Evolutionary conservation across 2,113 vertebrate species (phyloP).

Genomic region (Clarias batrachus): DNA sequence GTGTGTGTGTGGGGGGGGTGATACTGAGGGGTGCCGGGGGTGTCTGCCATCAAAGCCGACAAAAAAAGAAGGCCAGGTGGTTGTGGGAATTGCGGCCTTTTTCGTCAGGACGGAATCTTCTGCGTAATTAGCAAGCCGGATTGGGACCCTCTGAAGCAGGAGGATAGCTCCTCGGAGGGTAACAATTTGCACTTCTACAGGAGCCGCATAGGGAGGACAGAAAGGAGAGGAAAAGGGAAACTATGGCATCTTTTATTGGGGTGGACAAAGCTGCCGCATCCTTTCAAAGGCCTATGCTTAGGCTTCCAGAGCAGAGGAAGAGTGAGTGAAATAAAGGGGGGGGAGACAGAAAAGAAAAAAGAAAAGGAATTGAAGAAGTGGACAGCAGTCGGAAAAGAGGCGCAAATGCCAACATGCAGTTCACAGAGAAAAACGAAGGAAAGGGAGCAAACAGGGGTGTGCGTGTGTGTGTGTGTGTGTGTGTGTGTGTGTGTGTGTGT

Average conservation of each 20-base stretch:
- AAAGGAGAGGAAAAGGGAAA: constrained; percentile 77
- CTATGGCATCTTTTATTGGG: constrained; percentile 80
- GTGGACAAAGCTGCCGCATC: constrained; percentile 76
- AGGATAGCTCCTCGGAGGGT: constrained; percentile 74
- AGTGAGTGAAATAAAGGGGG: constrained; percentile 38
- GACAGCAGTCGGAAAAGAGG: constrained; percentile 52
- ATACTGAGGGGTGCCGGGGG: constrained; percentile 64
- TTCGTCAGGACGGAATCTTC: constrained; percentile 51
- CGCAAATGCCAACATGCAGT: constrained; percentile 60
- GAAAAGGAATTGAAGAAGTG: constrained; percentile 50
- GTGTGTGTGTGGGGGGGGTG: constrained; percentile 55
- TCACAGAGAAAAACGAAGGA: constrained; percentile 55
- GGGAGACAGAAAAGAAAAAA: constrained; percentile 34
- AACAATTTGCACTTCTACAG: constrained; percentile 80
- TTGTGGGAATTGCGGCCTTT: constrained; percentile 64
- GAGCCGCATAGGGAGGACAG: constrained; percentile 72
- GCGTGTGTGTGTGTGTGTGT: constrained; percentile 34
- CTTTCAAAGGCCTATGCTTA: constrained; percentile 74
- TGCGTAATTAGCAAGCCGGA: constrained; percentile 64
- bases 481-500: constrained; percentile 17
- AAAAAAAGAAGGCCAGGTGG: constrained; percentile 78
- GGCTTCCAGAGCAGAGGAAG: constrained; percentile 69
- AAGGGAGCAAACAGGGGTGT: constrained; percentile 27
- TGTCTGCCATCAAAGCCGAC: constrained; percentile 80
- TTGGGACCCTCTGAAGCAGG: constrained; percentile 70